Percentiles rank a stretch among this genome's conserved stretches.
Conservation (phyloP, 2,113 vertebrate genomes). For the Oreocharis arfaki region DNA sequence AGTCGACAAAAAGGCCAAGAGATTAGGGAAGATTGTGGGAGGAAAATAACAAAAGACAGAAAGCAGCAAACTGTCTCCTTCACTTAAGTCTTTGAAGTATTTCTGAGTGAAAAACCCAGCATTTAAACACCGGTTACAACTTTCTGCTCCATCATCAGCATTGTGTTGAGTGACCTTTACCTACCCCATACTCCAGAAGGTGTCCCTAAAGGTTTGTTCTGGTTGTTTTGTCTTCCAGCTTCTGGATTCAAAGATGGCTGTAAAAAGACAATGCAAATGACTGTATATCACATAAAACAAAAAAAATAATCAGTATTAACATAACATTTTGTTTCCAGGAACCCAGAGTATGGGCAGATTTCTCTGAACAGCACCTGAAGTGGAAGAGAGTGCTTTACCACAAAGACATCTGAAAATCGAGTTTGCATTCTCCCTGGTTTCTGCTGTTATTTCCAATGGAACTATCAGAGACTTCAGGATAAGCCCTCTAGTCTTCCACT, state of each 20-base stretch:
- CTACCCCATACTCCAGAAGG: constrained; percentile 98
- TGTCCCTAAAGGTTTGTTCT: constrained; percentile 87
- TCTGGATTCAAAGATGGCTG: constrained; percentile 98
- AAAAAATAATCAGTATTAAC: background rate
- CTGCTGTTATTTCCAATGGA: background rate
- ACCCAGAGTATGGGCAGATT: background rate
- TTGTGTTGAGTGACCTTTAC: constrained; percentile 18
- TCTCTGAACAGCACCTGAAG: background rate
- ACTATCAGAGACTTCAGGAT: background rate
- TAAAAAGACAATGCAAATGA: constrained; percentile 10
- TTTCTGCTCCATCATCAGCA: background rate
- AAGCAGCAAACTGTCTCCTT: background rate
- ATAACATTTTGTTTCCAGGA: background rate
- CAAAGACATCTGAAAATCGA: background rate
- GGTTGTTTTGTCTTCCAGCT: constrained; percentile 90
- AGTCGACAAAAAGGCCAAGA: background rate
- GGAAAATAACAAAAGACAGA: background rate
- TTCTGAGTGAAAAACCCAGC: background rate
- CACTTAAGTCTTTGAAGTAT: background rate
- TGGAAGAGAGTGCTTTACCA: background rate
- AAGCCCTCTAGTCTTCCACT: background rate
- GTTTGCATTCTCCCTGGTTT: background rate
- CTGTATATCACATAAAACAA: background rate
- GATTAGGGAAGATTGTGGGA: background rate
- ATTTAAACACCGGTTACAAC: background rate